A percentile compares a stretch with the other conserved stretches of the same genome.
Evolutionary conservation across 1,140 invertebrate genomes (phyloP).

Genomic region (Aphis craccivora): DNA sequence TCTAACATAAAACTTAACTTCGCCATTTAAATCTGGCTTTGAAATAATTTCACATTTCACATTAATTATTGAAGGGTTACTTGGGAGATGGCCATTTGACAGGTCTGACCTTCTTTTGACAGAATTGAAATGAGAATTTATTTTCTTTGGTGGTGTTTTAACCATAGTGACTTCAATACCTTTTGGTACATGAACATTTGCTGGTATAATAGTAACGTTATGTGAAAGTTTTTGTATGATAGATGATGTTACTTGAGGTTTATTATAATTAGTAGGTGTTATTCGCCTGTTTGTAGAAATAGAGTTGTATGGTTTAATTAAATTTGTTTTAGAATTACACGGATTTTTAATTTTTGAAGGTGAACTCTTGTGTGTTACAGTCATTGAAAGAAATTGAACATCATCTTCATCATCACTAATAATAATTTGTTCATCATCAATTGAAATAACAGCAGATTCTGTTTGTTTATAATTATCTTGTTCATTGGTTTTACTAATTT

Average conservation of each 20-base stretch:
- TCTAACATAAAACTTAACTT: constrained; percentile 31
- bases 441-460: neutral
- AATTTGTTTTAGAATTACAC: neutral
- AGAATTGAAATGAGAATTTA: neutral
- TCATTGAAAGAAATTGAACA: constrained; percentile 14
- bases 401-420: constrained; percentile 50
- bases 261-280: neutral
- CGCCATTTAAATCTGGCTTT: constrained; percentile 22
- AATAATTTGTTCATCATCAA: constrained; percentile 38
- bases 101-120: neutral
- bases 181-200: constrained; percentile 44
- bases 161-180: constrained; percentile 37
- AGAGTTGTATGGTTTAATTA: neutral
- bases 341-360: neutral
- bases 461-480: neutral
- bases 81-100: neutral
- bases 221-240: neutral
- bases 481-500: neutral
- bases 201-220: constrained; percentile 35
- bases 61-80: neutral
- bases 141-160: neutral
- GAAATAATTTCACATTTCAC: constrained; percentile 43
- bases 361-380: neutral
- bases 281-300: neutral
- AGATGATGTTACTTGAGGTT: neutral